Evolutionary conservation across 2,888 invertebrate genomes (phyloP), one percentile per base, ranked within the genome.

Genomic region (Pecten maximus): DNA sequence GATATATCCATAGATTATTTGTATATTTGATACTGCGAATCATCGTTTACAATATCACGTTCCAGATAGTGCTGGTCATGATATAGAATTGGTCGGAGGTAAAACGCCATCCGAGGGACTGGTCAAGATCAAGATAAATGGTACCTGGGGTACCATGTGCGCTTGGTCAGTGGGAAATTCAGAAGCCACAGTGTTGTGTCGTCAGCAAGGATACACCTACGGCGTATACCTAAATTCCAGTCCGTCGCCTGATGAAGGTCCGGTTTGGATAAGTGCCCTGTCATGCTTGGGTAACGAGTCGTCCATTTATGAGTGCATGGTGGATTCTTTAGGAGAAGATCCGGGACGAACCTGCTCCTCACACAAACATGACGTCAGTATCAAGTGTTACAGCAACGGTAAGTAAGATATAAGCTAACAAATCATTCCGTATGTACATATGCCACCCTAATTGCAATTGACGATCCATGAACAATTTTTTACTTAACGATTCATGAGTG

Each of bases 61-160:
- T 93, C 6, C 90, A 94, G 94, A 93, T 15, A 88, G 89, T 28
- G 28, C 88, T 23, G 92, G 90, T 40, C 93, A 92, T 87, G 90
- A 92, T 6, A 89, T 94, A 0, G 91, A 93, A 50, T 60, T 94
- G 40, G 90, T 89, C 15, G 93, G 93, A 44, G 90, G 92, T 2
- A 92, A 91, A 40, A 93, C 92, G 86, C 92, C 91, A 28, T 91
- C 91, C 16, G 93, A 94, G 88, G 98, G 98, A 0, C 97, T 98
- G 60, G 97, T 98, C 0, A 98, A 98, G 96, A 97, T 98, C 0
- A 97, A 97, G 92, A 97, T 98, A 94, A 97, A 97, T 92, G 98
- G 98, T 0, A 97, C 98, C 19, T 98, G 98, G 98, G 98, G 98
- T 6, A 98, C 98, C 0, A 97, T 98, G 23, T 98, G 98, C 95